Evolutionary conservation across 1,140 invertebrate genomes (phyloP).

Genomic region (Hermetia illucens): DNA sequence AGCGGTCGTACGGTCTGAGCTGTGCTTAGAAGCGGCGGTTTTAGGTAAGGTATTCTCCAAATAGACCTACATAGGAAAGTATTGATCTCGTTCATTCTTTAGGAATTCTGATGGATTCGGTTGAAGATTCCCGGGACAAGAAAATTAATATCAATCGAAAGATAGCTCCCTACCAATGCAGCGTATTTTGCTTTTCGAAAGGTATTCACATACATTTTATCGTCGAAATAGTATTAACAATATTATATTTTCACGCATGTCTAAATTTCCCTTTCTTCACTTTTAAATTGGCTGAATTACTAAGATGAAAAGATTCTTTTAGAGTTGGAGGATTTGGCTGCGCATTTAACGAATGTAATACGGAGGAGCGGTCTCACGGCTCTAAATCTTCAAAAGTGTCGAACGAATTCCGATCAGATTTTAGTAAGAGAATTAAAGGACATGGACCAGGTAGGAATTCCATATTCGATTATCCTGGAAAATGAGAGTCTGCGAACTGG

Average conservation of each 20-base stretch:
- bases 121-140: slow-evolving; percentile 11
- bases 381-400: slow-evolving; percentile 16
- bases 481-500: slow-evolving; percentile 52
- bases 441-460: slow-evolving; percentile 40
- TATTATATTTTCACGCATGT: background rate
- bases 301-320: background rate
- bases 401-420: slow-evolving; percentile 6
- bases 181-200: slow-evolving; percentile 10
- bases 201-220: no score
- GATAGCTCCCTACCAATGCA: slow-evolving; percentile 47
- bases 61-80: background rate
- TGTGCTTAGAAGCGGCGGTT: slow-evolving; percentile 16
- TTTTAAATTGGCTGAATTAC: background rate
- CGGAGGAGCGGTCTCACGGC: slow-evolving; percentile 33
- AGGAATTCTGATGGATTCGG: slow-evolving; percentile 17
- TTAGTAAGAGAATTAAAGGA: slow-evolving; percentile 17
- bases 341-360: slow-evolving; percentile 36
- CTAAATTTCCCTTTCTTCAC: background rate
- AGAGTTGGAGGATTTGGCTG: slow-evolving; percentile 36
- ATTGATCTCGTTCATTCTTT: background rate
- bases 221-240: no score
- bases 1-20: slow-evolving; percentile 17
- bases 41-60: slow-evolving; percentile 11
- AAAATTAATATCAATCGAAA: slow-evolving; percentile 48
- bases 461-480: slow-evolving; percentile 51